Conservation (phyloP, 2,888 invertebrate species). For the Eurytoma californica region DNA sequence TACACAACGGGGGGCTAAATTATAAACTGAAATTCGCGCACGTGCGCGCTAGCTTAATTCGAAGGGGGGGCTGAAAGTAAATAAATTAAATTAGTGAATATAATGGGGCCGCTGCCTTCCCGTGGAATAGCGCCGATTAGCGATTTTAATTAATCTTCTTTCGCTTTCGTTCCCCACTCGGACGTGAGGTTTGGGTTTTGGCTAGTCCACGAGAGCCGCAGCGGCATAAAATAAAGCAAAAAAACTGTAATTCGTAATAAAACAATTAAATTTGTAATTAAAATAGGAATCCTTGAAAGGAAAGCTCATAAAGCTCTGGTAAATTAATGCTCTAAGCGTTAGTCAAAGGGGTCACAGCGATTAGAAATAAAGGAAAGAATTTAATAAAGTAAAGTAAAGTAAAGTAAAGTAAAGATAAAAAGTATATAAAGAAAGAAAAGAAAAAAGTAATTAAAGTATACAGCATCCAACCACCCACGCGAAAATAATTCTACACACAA, state of each 20-base stretch:
- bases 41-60: too few relatives aligned
- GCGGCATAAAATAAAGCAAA: too few relatives aligned
- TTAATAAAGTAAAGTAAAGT: neutral
- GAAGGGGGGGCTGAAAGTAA: conserved; percentile 43
- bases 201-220: too few relatives aligned
- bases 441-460: conserved; percentile 15
- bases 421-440: conserved; percentile 6
- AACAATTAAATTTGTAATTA: too few relatives aligned
- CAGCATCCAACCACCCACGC: conserved; percentile 20
- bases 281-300: neutral
- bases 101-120: neutral
- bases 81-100: conserved; percentile 41
- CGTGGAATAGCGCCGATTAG: conserved; percentile 8
- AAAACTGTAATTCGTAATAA: too few relatives aligned
- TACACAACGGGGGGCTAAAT: too few relatives aligned
- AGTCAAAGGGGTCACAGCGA: too few relatives aligned
- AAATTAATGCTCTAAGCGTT: neutral
- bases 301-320: conserved; percentile 2
- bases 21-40: too few relatives aligned
- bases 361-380: neutral
- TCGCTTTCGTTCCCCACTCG: too few relatives aligned
- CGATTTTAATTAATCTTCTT: too few relatives aligned
- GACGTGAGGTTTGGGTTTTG: too few relatives aligned
- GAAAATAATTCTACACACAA: conserved; percentile 40
- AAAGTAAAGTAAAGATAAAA: conserved; percentile 6